phyloP scores from a whole-genome alignment of 2,113 vertebrate genomes.

The Cariama cristata region DNA sequence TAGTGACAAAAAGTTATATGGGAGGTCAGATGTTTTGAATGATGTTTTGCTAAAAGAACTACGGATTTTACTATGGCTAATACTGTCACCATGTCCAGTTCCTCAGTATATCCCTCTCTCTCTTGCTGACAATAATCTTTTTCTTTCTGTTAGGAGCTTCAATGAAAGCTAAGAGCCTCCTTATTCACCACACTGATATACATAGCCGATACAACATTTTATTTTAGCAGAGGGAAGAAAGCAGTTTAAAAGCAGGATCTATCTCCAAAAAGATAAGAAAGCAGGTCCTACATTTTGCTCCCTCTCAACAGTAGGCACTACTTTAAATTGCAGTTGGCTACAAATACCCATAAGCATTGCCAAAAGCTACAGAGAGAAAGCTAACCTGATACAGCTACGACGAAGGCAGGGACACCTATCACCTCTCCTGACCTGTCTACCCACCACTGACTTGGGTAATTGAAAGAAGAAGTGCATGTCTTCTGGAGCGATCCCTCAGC shows the following conservation, averaged over 20 bases:
- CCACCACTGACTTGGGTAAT: not conserved
- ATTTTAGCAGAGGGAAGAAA: not conserved
- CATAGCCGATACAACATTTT: not conserved
- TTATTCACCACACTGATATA: not conserved
- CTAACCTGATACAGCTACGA: fast-evolving
- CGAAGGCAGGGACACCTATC: not conserved
- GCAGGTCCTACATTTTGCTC: not conserved
- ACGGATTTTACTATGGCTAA: not conserved
- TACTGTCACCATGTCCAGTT: not conserved
- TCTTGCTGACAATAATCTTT: not conserved
- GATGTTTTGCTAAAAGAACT: not conserved
- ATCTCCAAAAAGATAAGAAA: not conserved
- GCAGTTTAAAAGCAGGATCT: not conserved
- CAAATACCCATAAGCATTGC: not conserved
- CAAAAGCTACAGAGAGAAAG: not conserved
- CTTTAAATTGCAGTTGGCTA: not conserved
- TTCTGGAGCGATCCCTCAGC: not conserved
- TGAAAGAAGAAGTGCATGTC: not conserved
- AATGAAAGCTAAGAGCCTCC: not conserved
- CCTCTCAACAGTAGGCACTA: not conserved
- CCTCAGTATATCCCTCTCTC: not conserved
- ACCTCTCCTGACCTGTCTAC: not conserved
- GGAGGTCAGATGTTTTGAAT: not conserved
- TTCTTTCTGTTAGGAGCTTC: not conserved
- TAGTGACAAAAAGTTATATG: not conserved